Percentiles rank a stretch among this genome's conserved stretches.
Evolutionary conservation across 2,888 invertebrate species (phyloP).

Genomic region (Caenorhabditis angaria): DNA sequence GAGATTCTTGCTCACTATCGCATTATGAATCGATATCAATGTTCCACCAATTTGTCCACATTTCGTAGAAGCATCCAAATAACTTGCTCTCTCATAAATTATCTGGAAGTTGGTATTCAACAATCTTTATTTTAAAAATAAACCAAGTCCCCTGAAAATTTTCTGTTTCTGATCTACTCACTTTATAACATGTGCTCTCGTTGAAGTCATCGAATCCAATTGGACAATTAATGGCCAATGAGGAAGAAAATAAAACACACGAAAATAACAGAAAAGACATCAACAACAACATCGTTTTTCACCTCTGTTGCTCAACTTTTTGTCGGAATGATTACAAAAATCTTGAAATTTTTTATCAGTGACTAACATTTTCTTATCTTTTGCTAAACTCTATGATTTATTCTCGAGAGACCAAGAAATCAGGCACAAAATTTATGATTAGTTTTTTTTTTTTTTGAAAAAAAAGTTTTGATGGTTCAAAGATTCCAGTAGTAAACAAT

Average conservation of each 20-base stretch:
- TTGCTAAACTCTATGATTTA: too few relatives aligned
- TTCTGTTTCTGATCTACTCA: neutral
- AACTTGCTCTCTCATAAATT: neutral
- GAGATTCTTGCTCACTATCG: neutral
- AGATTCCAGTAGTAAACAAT: too few relatives aligned
- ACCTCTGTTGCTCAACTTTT: too few relatives aligned
- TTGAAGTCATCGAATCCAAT: neutral
- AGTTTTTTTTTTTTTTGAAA: too few relatives aligned
- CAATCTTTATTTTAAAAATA: too few relatives aligned
- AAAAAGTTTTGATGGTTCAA: too few relatives aligned
- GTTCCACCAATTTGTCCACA: constrained; percentile 23
- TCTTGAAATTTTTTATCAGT: too few relatives aligned
- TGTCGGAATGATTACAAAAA: too few relatives aligned
- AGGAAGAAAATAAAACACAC: neutral
- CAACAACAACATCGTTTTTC: neutral
- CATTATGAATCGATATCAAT: constrained; percentile 8
- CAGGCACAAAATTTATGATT: too few relatives aligned
- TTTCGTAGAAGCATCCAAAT: constrained; percentile 22
- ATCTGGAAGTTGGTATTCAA: constrained; percentile 11
- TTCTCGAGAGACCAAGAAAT: too few relatives aligned
- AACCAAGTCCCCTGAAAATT: too few relatives aligned
- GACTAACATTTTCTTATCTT: too few relatives aligned
- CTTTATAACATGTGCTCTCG: neutral
- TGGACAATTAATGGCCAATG: neutral
- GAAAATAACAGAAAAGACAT: neutral